phyloP scores from a whole-genome alignment of 1,140 invertebrate genomes.

The Cydia splendana region DNA sequence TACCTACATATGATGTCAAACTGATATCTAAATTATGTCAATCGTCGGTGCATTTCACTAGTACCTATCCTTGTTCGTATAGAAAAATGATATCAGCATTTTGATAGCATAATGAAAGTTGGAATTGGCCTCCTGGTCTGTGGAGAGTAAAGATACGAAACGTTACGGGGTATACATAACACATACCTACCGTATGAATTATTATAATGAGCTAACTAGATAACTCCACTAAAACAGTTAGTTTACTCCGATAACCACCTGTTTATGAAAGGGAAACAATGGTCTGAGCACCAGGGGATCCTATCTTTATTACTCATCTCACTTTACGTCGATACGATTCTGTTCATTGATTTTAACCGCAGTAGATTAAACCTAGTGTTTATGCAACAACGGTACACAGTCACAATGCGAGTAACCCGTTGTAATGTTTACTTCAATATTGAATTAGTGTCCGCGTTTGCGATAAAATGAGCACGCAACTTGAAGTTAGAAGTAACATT shows the following conservation, averaged over 20 bases:
- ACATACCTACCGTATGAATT: background rate
- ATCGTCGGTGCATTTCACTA: too few relatives aligned
- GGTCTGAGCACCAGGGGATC: conserved; percentile 45
- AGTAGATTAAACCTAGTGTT: conserved; percentile 61
- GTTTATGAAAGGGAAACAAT: conserved; percentile 68
- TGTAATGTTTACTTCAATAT: conserved; percentile 61
- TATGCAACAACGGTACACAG: conserved; percentile 65
- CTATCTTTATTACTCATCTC: conserved; percentile 71
- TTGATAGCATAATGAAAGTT: too few relatives aligned
- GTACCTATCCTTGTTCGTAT: too few relatives aligned
- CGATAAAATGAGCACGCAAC: conserved; percentile 48
- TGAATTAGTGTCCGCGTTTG: conserved; percentile 52
- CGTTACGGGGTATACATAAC: background rate
- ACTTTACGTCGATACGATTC: conserved; percentile 63
- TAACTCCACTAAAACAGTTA: background rate
- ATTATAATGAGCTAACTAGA: conserved; percentile 12
- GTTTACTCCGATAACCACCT: conserved; percentile 31
- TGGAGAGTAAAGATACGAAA: background rate
- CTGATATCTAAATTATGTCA: too few relatives aligned
- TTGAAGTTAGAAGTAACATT: conserved; percentile 43
- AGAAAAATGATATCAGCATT: too few relatives aligned
- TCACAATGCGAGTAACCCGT: conserved; percentile 48
- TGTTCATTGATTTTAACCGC: conserved; percentile 65
- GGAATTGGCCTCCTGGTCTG: too few relatives aligned
- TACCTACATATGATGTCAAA: too few relatives aligned